Base-by-base conservation (phyloP, 2,113 vertebrate species). In the Sylvietta virens region DNA sequence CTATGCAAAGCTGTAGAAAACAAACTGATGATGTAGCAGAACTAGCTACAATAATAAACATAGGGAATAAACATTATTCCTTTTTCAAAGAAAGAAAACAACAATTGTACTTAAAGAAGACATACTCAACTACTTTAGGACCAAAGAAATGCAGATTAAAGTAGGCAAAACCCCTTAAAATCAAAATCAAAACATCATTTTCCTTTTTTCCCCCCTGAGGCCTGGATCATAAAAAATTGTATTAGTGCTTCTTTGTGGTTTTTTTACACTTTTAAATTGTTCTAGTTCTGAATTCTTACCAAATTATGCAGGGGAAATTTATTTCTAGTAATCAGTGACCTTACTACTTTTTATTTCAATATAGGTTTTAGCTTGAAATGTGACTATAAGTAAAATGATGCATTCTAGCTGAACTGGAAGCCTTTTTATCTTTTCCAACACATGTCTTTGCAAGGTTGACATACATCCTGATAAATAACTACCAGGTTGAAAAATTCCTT, bases 401-500 rank as follows among this genome's bases (percentile, higher is more conserved):
- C 7, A 10, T 69, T 81, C 70, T 33, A 60, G 19, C 31, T 78
- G 39, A 66, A 64, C 13, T 54, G 17, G 24, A 81, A 86, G 31
- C 5, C 24, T 42, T 51, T 62, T 13, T 37, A 12, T 33, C 3
- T 83, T 81, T 79, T 78, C 64, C 19, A 72, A 24, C 45, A 14
- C 0, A 0, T 3, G 6, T 44, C 24, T 91, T 74, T 28, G 15
- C 20, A 70, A 39, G 6, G 4, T 16, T 14, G 14, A 37, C 35
- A 44, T 78, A 20, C 10, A 40, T 44, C 24, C 48, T 61, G 14
- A 54, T 37, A 81, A 72, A 48, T 61, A 81, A 44, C 56, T 7
- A 50, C 7, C 11, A 51, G 15, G 5, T 24, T 70, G 50, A 88
- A 83, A 66, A 70, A 28, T 54, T 45, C 9, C 50, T 70, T 35